A percentile compares a stretch with the other conserved stretches of the same genome.
Conservation (phyloP, 2,797 vertebrate species). For the Clarias laeviceps region DNA sequence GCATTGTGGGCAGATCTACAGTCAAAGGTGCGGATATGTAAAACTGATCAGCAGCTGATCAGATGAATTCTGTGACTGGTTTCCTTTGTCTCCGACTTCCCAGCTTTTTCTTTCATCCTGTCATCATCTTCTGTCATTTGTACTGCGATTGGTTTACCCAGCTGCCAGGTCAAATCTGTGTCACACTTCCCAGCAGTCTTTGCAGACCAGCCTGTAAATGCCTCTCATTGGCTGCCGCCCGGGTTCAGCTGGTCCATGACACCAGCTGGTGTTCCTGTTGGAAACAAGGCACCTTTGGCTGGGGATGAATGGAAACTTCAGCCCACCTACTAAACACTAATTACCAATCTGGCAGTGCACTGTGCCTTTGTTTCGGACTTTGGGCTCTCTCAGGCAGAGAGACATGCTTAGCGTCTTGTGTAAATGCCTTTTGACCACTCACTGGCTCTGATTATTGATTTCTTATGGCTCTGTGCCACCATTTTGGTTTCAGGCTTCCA, state of each 20-base stretch:
- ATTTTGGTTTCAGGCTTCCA: slow-evolving; percentile 34
- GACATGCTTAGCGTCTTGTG: slow-evolving; percentile 26
- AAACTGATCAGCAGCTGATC: neutral
- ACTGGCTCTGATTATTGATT: slow-evolving; percentile 51
- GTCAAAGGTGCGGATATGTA: neutral
- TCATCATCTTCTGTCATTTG: neutral
- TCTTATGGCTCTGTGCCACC: slow-evolving; percentile 41
- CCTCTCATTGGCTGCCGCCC: slow-evolving; percentile 61
- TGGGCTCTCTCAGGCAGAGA: slow-evolving; percentile 19
- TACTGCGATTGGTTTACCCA: slow-evolving; percentile 61
- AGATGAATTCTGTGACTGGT: neutral
- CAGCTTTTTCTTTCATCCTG: slow-evolving; percentile 17
- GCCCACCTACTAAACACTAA: slow-evolving; percentile 59
- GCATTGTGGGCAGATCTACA: neutral
- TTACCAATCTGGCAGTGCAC: slow-evolving; percentile 52
- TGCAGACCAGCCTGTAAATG: slow-evolving; percentile 72
- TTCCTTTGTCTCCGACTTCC: neutral
- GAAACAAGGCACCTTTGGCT: slow-evolving; percentile 66
- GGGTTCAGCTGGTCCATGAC: slow-evolving; percentile 66
- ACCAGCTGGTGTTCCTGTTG: slow-evolving; percentile 71
- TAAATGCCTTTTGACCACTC: slow-evolving; percentile 51
- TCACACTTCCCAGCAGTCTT: slow-evolving; percentile 65
- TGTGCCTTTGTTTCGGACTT: slow-evolving; percentile 51
- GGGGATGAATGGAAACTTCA: slow-evolving; percentile 62
- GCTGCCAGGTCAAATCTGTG: slow-evolving; percentile 67